Evolutionary conservation across 2,797 vertebrate species (phyloP), one percentile per base, ranked within the genome.

Genomic region (Myotis findleyi): DNA sequence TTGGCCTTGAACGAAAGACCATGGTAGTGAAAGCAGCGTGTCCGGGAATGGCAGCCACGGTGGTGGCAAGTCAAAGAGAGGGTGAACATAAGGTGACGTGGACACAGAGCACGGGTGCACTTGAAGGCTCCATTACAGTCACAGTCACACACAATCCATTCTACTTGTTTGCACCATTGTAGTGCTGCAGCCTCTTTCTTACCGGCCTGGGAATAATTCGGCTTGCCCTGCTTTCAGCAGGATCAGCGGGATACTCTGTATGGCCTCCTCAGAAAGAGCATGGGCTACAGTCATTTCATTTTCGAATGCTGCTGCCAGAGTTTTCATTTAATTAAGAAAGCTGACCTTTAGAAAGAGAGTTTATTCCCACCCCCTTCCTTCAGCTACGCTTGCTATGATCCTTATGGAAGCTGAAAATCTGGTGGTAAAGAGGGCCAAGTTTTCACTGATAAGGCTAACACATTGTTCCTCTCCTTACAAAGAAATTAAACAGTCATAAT

Each of bases 261-360:
- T 71, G 69, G 53, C 95, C 95, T 97, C 95, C 10, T 93, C 89
- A 77, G 84, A 95, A 92, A 0, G 76, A 98, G 84, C 96, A 71
- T 94, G 83, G 95, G 87, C 94, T 89, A 25, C 66, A 92, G 77
- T 95, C 92, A 51, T 91, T 96, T 97, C 96, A 83, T 95, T 96
- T 95, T 82, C 86, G 88, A 96, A 96, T 82, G 96, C 66, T 90
- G 64, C 96, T 84, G 93, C 81, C 80, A 68, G 73, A 38, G 51
- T 79, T 83, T 94, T 55, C 59, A 13, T 87, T 97, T 97, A 96
- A 98, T 98, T 96, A 98, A 96, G 94, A 96, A 93, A 87, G 69
- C 87, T 36, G 71, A 94, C 57, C 95, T 97, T 97, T 92, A 89
- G 14, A 97, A 77, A 84, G 7, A 13, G 18, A n/a, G 36, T 18